Conservation (phyloP, 2,888 invertebrate genomes). For the Eurytoma adleriae region DNA sequence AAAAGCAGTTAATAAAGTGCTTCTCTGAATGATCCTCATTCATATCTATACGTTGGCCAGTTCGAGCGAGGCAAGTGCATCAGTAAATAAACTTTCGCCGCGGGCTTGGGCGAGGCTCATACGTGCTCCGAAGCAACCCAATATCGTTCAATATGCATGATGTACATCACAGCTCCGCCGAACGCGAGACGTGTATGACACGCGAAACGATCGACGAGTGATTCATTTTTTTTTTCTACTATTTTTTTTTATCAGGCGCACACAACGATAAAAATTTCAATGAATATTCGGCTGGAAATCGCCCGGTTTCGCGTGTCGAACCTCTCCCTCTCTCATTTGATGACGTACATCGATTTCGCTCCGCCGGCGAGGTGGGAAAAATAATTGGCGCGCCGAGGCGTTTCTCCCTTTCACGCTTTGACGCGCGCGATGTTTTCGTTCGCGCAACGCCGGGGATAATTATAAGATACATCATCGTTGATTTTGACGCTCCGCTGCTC, state of each 20-base stretch:
- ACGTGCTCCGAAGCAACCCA: slow-evolving; percentile 12
- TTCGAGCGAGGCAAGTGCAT: background rate
- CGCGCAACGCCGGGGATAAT: too few species aligned
- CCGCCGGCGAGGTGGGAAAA: background rate
- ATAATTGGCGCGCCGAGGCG: background rate
- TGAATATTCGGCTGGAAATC: slow-evolving; percentile 25
- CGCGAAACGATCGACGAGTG: slow-evolving; percentile 26
- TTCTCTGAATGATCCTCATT: too few species aligned
- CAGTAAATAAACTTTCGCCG: slow-evolving; percentile 10
- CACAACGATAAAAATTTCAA: slow-evolving; percentile 26
- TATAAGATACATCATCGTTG: too few species aligned
- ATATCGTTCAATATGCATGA: slow-evolving; percentile 60
- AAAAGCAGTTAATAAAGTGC: slow-evolving; percentile 10
- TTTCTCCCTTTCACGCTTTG: too few species aligned
- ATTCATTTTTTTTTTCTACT: background rate
- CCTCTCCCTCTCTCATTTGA: background rate
- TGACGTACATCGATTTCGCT: background rate
- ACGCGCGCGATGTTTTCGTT: too few species aligned
- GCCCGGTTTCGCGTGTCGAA: too few species aligned
- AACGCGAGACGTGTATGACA: slow-evolving; percentile 37
- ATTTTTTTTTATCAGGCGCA: slow-evolving; percentile 18
- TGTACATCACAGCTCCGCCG: slow-evolving; percentile 54
- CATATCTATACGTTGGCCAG: background rate
- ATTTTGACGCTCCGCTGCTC: too few species aligned
- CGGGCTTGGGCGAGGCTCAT: background rate